These are phyloP conservation scores for Aleiodes leptofemur DNA, from an alignment of 2,888 invertebrate species.

Conservation along the genomic window DNA sequence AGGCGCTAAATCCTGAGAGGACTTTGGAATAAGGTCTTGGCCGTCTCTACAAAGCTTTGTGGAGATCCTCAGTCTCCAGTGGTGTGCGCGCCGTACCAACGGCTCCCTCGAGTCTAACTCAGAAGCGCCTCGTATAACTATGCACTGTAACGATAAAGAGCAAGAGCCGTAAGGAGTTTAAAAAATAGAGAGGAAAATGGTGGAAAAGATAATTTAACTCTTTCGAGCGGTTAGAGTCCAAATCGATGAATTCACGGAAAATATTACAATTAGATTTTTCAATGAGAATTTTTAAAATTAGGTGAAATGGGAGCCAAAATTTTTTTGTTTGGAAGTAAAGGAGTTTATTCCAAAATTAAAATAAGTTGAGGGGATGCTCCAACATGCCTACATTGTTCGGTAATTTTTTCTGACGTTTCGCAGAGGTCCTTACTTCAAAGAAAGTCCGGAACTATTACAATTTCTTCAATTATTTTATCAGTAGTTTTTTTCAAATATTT, in stretches of 20 bases:
- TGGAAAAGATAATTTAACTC: not conserved
- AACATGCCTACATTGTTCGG: not conserved
- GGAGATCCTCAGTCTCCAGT: conserved; percentile 25
- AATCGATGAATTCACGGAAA: too few relatives aligned
- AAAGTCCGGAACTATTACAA: too few relatives aligned
- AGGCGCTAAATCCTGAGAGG: conserved; percentile 58
- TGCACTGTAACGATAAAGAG: conserved; percentile 41
- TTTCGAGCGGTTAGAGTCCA: too few relatives aligned
- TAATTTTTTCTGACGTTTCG: not conserved
- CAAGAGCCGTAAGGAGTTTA: conserved; percentile 15
- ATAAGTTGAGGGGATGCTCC: too few relatives aligned
- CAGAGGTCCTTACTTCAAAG: too few relatives aligned
- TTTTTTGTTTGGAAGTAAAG: not conserved
- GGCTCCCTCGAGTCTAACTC: conserved; percentile 39
- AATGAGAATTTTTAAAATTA: too few relatives aligned
- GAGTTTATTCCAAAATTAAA: not conserved
- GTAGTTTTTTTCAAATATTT: too few relatives aligned
- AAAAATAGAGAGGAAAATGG: not conserved
- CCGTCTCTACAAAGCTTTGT: conserved; percentile 42
- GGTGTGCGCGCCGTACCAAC: conserved; percentile 16
- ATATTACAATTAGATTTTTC: not conserved
- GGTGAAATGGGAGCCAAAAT: too few relatives aligned
- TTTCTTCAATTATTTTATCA: too few relatives aligned
- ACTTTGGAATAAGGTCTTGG: conserved; percentile 46
- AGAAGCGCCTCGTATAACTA: conserved; percentile 9